phyloP scores from a whole-genome alignment of 2,797 vertebrate species.

The Podarcis siculus region DNA sequence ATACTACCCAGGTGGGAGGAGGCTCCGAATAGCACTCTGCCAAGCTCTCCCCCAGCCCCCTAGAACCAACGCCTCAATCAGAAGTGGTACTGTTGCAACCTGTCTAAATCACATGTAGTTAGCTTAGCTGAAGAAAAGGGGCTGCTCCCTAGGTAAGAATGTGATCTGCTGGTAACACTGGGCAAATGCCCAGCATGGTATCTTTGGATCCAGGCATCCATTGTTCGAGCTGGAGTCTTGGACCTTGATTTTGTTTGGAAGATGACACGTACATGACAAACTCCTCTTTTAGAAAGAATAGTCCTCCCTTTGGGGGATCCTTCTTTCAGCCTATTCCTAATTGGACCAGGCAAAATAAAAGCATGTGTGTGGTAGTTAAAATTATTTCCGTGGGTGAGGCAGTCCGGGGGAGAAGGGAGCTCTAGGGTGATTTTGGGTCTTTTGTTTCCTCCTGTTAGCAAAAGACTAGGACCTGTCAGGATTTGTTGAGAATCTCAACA shows the following conservation, averaged over 20 bases:
- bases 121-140: too few relatives aligned
- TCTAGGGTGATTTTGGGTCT: not conserved
- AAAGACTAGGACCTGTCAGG: constrained; percentile 44
- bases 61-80: not conserved
- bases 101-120: not conserved
- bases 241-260: not conserved
- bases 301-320: too few relatives aligned
- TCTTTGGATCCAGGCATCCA: not conserved
- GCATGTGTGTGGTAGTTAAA: not conserved
- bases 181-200: too few relatives aligned
- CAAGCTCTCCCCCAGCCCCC: too few relatives aligned
- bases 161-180: too few relatives aligned
- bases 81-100: not conserved
- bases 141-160: not conserved
- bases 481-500: constrained; percentile 39
- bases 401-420: not conserved
- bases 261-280: not conserved
- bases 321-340: not conserved
- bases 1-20: too few relatives aligned
- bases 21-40: too few relatives aligned
- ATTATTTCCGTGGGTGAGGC: accelerated
- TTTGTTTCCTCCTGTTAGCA: constrained; percentile 7
- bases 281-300: not conserved
- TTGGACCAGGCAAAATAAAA: not conserved
- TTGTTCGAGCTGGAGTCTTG: not conserved